A percentile compares a stretch with the other conserved stretches of the same genome.
These are phyloP conservation scores for Bathybates hornii DNA, from an alignment of 2,113 vertebrate genomes.

Conservation along the genomic window DNA sequence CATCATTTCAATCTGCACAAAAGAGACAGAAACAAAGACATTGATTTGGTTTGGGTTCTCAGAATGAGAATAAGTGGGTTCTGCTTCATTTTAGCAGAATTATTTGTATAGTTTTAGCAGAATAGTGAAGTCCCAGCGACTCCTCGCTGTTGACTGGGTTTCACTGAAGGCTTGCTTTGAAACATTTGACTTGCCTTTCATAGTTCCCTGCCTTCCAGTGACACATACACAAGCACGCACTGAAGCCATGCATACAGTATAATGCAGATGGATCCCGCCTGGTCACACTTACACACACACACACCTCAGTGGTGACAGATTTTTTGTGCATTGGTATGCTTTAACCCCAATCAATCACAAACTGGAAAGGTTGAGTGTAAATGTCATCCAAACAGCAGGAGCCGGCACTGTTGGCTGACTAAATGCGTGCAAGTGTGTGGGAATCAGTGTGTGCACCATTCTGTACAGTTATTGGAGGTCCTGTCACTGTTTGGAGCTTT, in stretches of 20 bases:
- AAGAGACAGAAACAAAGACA: background rate
- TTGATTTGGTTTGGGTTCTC: background rate
- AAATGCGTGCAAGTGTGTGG: constrained; percentile 14
- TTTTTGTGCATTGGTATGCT: constrained; percentile 53
- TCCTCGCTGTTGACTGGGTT: background rate
- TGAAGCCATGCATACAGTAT: background rate
- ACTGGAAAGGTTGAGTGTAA: constrained; percentile 64
- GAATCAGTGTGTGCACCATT: constrained; percentile 12
- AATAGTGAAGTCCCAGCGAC: background rate
- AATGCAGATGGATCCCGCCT: background rate
- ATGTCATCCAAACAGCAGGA: constrained; percentile 65
- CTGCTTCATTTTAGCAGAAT: background rate
- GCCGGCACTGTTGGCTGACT: constrained; percentile 51
- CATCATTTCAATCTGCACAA: background rate
- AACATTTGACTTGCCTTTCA: background rate
- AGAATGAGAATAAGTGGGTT: background rate
- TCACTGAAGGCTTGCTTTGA: background rate
- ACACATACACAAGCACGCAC: background rate
- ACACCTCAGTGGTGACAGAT: constrained; percentile 43
- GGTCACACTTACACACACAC: constrained; percentile 1
- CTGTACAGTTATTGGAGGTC: constrained; percentile 40
- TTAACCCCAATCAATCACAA: constrained; percentile 69
- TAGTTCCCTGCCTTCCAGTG: background rate
- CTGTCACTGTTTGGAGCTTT: constrained; percentile 46
- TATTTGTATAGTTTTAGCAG: background rate